Conservation (phyloP, 2,888 invertebrate genomes). For the Liodrosophila aerea region DNA sequence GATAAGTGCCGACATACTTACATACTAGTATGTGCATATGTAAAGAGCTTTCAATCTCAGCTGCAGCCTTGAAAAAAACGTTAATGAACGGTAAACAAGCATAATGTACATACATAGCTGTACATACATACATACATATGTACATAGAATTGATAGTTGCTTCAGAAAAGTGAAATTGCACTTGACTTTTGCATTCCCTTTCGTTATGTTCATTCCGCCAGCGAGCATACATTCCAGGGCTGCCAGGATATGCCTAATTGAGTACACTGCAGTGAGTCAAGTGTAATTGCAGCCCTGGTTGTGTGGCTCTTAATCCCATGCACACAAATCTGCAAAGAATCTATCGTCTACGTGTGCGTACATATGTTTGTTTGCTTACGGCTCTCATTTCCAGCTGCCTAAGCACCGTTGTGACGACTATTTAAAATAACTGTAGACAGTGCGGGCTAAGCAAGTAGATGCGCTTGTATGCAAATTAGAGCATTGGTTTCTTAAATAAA, state of each 20-base stretch:
- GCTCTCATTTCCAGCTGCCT: constrained; percentile 54
- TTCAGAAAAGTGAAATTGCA: too few species aligned
- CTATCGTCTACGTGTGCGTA: neutral
- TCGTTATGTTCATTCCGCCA: too few species aligned
- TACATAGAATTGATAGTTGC: too few species aligned
- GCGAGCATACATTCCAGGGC: too few species aligned
- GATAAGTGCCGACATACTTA: neutral
- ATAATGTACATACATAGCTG: too few species aligned
- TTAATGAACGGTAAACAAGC: too few species aligned
- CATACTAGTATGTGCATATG: neutral
- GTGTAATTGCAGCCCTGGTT: too few species aligned
- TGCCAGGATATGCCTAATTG: too few species aligned
- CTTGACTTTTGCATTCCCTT: too few species aligned
- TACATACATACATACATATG: neutral
- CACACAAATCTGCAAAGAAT: neutral
- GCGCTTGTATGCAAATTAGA: neutral
- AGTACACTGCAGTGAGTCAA: too few species aligned
- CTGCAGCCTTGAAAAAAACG: too few species aligned
- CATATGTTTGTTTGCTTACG: neutral
- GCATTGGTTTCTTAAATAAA: neutral
- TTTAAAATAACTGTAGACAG: constrained; percentile 48
- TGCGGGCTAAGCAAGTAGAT: constrained; percentile 9
- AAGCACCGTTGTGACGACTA: constrained; percentile 60
- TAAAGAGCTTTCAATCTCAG: neutral
- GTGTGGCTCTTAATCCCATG: neutral